Evolutionary conservation across 2,113 vertebrate genomes (phyloP), one percentile per base, ranked within the genome.

Genomic region (Corydoras maculifer): DNA sequence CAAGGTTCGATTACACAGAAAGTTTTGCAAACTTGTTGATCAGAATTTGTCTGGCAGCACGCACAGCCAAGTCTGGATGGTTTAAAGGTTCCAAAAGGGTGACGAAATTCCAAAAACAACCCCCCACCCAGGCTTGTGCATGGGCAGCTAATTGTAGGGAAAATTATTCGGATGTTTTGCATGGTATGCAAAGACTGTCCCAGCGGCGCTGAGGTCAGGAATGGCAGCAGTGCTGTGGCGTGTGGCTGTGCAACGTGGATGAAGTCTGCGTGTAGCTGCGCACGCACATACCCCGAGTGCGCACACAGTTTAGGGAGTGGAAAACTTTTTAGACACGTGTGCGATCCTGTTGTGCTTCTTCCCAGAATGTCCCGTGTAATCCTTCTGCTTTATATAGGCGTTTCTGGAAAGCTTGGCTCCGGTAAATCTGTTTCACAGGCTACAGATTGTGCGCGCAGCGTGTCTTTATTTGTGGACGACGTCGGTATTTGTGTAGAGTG

Each of bases 151-250:
- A 65, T 72, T 65, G 55, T 32, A 53, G 68, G 32, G 77, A 25
- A 75, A 69, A 62, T 73, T 51, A 31, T 65, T 82, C 78, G 79
- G 70, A n/a, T n/a, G 3, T 59, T 78, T 79, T 73, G 77, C 75
- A 73, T 79, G 43, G 4, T 18, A 79, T 76, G 77, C 74, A 76
- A 79, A 79, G 5, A 8, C 31, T 31, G 57, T 30, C 35, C n/a
- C 77, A 62, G 65, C 64, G 51, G 53, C 58, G 29, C 2, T 43
- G n/a, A 9, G 13, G 57, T 60, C 9, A 31, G 15, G 31, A 63
- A 14, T 29, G 14, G 58, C 43, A 68, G 50, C 18, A 73, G 65
- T 18, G 8, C 63, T 70, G 13, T 69, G 58, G 60, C 31, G 62
- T 48, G 55, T 60, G 63, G 69, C 48, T 6, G 35, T 80, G 71